Base-by-base conservation (phyloP, 1,140 invertebrate genomes). In the Telenomus remus region DNA sequence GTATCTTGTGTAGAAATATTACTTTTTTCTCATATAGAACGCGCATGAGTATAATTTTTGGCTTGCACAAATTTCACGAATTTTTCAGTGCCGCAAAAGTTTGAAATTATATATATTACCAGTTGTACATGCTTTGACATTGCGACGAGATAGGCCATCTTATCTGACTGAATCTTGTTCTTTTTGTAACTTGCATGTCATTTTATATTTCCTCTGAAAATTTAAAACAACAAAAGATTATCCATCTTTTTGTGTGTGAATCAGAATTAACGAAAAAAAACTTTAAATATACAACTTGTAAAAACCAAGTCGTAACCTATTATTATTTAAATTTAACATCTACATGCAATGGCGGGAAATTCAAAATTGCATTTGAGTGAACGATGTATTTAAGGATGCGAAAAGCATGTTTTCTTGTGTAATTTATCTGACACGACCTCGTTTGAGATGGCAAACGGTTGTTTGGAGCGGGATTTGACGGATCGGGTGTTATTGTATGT, bases 21-120 rank as follows among this genome's bases (percentile, higher is more conserved):
- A 74, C 63, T 66, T 66, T 66, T 74, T 68, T 59, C 63, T 66
- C 63, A 51, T 61, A 74, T 55, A 50, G 42, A 54, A 11, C 27
- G 34, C 48, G 57, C 34, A 10, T 15, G 48, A 39, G 19, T 64
- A 60, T 73, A 53, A 73, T 73, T 65, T 65, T 73, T 73, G 60
- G 14, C 53, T 60, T 49, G 16, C 27, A 54, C 27, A 49, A 65
- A 72, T 64, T 72, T 64, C 68, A 54, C 68, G 68, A 50, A 72
- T 63, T 64, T n/a, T 64, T 56, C 37, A 53, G 35, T 2, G 34
- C 43, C 37, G 50, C 10, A 16, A 37, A 54, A 56, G 19, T 57
- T 69, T 27, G 48, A 60, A 69, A 68, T 68, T 57, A 68, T 68
- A 27, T 68, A 33, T 19, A 35, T 16, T 46, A 33, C 43, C 49